Evolutionary conservation across 2,888 invertebrate species (phyloP), one percentile per base, ranked within the genome.

Genomic region (Tetragonisca angustula): DNA sequence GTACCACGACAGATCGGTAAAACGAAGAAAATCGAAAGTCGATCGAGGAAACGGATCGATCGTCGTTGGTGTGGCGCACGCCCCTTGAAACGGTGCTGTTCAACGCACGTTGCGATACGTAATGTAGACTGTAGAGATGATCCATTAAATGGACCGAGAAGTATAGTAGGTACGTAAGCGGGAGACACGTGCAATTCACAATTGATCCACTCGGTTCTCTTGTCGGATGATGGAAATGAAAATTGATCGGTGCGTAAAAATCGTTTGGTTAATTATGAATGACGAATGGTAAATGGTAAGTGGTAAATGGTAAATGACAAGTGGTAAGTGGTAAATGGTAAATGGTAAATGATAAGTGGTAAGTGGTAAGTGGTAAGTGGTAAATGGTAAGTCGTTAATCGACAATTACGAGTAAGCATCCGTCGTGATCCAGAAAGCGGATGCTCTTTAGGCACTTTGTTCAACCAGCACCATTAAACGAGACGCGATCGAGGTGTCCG

Each of bases 401-500:
- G 70, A 79, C 83, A 81, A 84, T 81, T 79, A 78, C 27, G 32
- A n/a, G 56, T 54, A 84, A 88, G 86, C 89, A 89, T 89, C 89
- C 87, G 64, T 89, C 68, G 61, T 68, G 81, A 87, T 80, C 83
- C 88, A 80, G 82, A 84, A 86, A 81, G 71, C 79, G 87, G 86
- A 89, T 84, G 86, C 87, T 87, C 59, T 76, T 83, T 89, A 89
- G 89, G 89, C 89, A 89, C 89, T 89, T 89, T 85, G 87, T 87
- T 83, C 69, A 85, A 87, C 65, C 83, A 83, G 85, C 89, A 83
- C 86, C 87, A 83, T 88, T 87, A 84, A 89, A 89, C 83, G 81
- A 82, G 83, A 84, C 86, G 75, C 85, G 87, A 79, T 69, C 85
- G 77, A 83, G 83, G 85, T 75, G 80, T n/a, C 69, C 72, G 76